Evolutionary conservation across 2,113 vertebrate genomes (phyloP), one percentile per base, ranked within the genome.

Genomic region (Equus przewalskii): DNA sequence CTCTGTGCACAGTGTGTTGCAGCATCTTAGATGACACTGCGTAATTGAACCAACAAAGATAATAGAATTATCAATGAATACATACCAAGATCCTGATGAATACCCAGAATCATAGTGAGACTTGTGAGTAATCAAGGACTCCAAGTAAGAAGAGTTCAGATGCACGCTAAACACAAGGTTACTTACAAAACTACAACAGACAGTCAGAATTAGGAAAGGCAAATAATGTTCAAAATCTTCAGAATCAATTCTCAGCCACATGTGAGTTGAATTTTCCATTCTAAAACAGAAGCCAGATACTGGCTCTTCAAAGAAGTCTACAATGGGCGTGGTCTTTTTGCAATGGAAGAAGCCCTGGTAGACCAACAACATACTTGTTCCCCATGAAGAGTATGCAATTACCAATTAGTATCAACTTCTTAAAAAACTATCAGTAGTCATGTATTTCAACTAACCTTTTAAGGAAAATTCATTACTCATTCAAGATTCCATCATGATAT

Each of bases 381-480:
- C 36, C 6, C 24, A 64, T 64, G 60, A 78, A 65, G 33, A 88
- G 70, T 33, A 83, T 58, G 6, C 41, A 64, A 58, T 65, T 76
- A 46, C 6, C 56, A 84, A 81, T 41, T 84, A 67, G 51, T 78
- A 92, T 91, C 91, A 54, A 58, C 16, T 33, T 58, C 67, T n/a
- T 0, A 1, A 75, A 75, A 93, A 76, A 14, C 6, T 49, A 54
- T 26, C 33, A 89, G 36, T 44, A 41, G 13, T 75, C 73, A 70
- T 81, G 91, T 78, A 89, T 81, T 81, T 92, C 54, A 69, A 76
- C 41, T 90, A 83, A 70, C 0, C 44, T 72, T 75, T 64, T 49
- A 82, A 67, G 26, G 91, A 97, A 96, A 95, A 41, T 83, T 15
- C 18, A 91, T 84, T 95, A 73, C 11, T 19, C 24, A 54, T 72